Evolutionary conservation across 2,797 vertebrate species (phyloP).

Genomic region (Ctenopoma multispine): DNA sequence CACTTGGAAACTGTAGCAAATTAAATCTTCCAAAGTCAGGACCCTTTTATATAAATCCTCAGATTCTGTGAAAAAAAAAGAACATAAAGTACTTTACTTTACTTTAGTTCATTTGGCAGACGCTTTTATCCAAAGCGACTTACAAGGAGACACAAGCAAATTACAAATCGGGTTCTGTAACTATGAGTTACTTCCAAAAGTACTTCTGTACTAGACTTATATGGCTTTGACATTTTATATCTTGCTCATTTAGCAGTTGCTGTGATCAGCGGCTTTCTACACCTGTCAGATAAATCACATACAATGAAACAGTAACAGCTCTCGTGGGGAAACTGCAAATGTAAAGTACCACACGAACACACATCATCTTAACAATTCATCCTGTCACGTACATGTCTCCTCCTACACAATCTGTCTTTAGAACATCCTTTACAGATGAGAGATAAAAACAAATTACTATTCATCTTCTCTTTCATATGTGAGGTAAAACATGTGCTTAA

Average conservation of each 20-base stretch:
- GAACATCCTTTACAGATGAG: constrained; percentile 68
- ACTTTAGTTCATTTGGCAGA: too few relatives aligned
- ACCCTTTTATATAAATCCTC: constrained; percentile 93
- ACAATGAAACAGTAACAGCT: constrained; percentile 25
- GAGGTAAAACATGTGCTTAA: constrained; percentile 66
- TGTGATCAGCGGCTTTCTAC: constrained; percentile 20
- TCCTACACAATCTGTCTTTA: constrained; percentile 57
- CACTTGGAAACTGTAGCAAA: constrained; percentile 97
- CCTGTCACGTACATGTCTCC: constrained; percentile 48
- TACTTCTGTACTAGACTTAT: constrained; percentile 22
- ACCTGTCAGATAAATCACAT: constrained; percentile 55
- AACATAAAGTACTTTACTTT: constrained; percentile 34
- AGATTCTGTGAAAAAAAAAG: constrained; percentile 84
- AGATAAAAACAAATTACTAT: constrained; percentile 46
- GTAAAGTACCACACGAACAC: constrained; percentile 8
- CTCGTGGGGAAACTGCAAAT: constrained; percentile 25
- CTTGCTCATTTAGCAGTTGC: constrained; percentile 20
- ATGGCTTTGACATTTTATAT: constrained; percentile 4
- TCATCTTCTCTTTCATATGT: constrained; percentile 60
- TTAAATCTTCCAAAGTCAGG: constrained; percentile 93
- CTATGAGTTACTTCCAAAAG: too few relatives aligned
- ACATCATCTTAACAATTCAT: constrained; percentile 21
- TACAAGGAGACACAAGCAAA: too few relatives aligned
- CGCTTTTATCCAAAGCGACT: too few relatives aligned
- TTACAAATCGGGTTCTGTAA: too few relatives aligned